Percentiles rank a stretch among this genome's conserved stretches.
phyloP scores from a whole-genome alignment of 2,797 vertebrate genomes.

The Lycodopsis pacificus region DNA sequence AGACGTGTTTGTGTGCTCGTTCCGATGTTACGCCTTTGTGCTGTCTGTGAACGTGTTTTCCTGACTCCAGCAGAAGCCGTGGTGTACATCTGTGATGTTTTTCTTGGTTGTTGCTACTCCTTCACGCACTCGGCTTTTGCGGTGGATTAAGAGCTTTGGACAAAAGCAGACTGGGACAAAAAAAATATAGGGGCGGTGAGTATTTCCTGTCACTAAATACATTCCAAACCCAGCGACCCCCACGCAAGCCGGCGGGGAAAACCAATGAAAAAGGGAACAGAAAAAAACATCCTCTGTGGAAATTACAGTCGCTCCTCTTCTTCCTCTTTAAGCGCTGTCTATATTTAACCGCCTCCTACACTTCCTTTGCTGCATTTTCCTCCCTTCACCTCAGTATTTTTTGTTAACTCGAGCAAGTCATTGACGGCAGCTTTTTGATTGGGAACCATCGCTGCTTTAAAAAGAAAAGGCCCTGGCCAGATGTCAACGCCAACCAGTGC shows the following conservation, averaged over 20 bases:
- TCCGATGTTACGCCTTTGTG: slow-evolving; percentile 35
- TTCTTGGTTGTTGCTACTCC: slow-evolving; percentile 53
- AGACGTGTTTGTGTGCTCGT: not conserved
- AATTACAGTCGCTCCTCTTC: slow-evolving; percentile 70
- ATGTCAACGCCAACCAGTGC: not conserved
- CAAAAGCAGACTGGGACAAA: slow-evolving; percentile 82
- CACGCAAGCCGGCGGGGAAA: slow-evolving; percentile 38
- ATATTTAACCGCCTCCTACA: slow-evolving; percentile 58
- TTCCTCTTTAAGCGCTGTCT: slow-evolving; percentile 70
- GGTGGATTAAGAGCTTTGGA: slow-evolving; percentile 84
- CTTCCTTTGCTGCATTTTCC: slow-evolving; percentile 49
- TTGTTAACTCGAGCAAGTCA: not conserved
- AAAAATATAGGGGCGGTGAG: slow-evolving; percentile 73
- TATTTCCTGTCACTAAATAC: slow-evolving; percentile 89
- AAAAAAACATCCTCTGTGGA: slow-evolving; percentile 70
- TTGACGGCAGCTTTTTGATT: not conserved
- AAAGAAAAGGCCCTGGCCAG: not conserved
- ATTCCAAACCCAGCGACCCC: slow-evolving; percentile 83
- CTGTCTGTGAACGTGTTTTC: slow-evolving; percentile 39
- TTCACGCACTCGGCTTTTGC: slow-evolving; percentile 47
- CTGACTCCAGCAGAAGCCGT: slow-evolving; percentile 6
- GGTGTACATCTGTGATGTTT: slow-evolving; percentile 63
- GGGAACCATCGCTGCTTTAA: not conserved
- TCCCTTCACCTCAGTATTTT: slow-evolving; percentile 1
- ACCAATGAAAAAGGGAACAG: slow-evolving; percentile 71